Percentiles rank a stretch among this genome's conserved stretches.
phyloP scores from a whole-genome alignment of 2,888 invertebrate species.

The Ormyrus pomaceus region DNA sequence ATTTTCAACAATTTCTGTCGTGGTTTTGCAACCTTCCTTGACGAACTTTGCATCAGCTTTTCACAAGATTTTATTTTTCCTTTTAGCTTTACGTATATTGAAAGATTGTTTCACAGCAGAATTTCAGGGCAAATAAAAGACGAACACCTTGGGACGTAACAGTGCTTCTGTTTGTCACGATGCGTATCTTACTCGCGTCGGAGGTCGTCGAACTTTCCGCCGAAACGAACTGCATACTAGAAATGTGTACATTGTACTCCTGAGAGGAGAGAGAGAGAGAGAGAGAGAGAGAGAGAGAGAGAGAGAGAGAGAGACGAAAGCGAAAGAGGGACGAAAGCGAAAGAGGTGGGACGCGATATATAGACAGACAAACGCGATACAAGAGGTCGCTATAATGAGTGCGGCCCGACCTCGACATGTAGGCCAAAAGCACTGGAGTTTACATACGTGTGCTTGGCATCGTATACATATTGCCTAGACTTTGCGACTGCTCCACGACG shows the following conservation, averaged over 20 bases:
- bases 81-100: no score
- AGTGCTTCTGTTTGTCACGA: no score
- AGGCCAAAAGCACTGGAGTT: conserved; percentile 68
- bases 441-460: conserved; percentile 48
- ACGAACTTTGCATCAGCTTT: no score
- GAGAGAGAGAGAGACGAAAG: no score
- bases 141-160: no score
- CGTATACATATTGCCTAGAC: conserved; percentile 45
- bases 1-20: no score
- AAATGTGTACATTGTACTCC: conserved; percentile 65
- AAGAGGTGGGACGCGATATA: conserved; percentile 51
- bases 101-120: no score
- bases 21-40: no score
- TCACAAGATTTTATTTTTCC: no score
- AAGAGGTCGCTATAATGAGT: conserved; percentile 70
- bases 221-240: conserved; percentile 57
- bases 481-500: conserved; percentile 22
- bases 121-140: no score
- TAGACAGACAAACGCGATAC: conserved; percentile 63
- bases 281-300: neutral
- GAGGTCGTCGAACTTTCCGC: conserved; percentile 40
- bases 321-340: no score
- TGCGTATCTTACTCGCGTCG: conserved; percentile 9
- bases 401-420: conserved; percentile 69
- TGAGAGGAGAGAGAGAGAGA: neutral